Evolutionary conservation across 2,113 vertebrate genomes (phyloP).

Genomic region (Forbesichthys papilliferus): DNA sequence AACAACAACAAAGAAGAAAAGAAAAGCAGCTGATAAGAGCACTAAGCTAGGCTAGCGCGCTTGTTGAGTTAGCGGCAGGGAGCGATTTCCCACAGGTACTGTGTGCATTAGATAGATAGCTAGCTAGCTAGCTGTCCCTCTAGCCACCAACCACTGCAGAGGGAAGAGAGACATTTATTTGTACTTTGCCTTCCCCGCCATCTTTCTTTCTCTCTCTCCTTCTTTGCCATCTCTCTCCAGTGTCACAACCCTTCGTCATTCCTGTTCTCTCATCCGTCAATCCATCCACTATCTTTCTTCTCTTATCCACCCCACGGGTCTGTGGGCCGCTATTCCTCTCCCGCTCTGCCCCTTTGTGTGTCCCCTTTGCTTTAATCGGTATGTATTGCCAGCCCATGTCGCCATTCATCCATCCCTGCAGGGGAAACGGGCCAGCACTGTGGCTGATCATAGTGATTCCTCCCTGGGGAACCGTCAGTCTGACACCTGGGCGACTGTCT

Average conservation of each 20-base stretch:
- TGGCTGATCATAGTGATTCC: constrained; percentile 62
- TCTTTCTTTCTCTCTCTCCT: constrained; percentile 7
- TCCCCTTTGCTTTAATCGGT: constrained; percentile 49
- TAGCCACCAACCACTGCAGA: no score
- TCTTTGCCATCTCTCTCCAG: neutral
- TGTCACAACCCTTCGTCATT: constrained; percentile 1
- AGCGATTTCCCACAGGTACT: no score
- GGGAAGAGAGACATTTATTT: no score
- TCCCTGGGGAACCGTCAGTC: constrained; percentile 51
- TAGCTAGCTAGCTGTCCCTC: no score
- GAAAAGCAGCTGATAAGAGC: no score
- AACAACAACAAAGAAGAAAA: no score
- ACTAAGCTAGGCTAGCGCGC: no score
- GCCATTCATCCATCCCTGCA: constrained; percentile 37
- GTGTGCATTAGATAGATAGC: no score
- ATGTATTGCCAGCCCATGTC: constrained; percentile 50
- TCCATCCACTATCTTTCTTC: constrained; percentile 12
- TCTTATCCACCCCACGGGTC: constrained; percentile 16
- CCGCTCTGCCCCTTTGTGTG: constrained; percentile 25
- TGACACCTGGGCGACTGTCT: constrained; percentile 65
- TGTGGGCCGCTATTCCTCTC: constrained; percentile 3
- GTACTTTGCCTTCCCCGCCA: neutral
- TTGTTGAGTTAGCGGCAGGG: no score
- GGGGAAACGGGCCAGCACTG: constrained; percentile 45
- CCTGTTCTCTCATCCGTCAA: neutral